Base-by-base conservation (phyloP, 2,888 invertebrate genomes). In the Caenorhabditis angaria region DNA sequence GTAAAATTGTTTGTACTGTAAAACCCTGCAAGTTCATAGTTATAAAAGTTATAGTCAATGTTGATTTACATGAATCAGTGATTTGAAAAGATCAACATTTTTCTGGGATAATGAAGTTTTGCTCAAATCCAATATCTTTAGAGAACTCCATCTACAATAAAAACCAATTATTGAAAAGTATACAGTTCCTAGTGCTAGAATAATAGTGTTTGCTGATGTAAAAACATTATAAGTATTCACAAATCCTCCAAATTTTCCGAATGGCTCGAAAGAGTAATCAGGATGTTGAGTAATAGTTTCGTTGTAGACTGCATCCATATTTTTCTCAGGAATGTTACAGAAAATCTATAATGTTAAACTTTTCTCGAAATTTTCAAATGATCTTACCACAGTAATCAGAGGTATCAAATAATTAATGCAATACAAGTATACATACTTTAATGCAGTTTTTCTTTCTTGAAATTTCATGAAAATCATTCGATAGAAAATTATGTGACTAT, bases 231-330 rank as follows among this genome's bases (percentile, higher is more conserved):
- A 65, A 4, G 65, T 54, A 27, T 65, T 28, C 1, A 55, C 65
- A 29, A 70, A 70, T 18, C 70, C 70, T 3, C 70, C 70, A 32
- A 70, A 70, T 25, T 50, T 28, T 20, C 20, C 12, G 28, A 61
- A 70, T 0, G 25, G 41, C 14, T 24, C 54, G 18, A 70, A 62
- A 32, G 65, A 47, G 24, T 70, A 70, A 12, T 70, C 55, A 6
- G 62, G 55, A 35, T 70, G 70, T 12, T n/a, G 29, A 25, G 22
- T 1, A 0, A 60, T n/a, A 4, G 70, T 70, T 51, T 70, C 70
- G 0, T 14, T 18, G 62, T 65, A 63, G 29, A 70, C 70, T 24
- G 27, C 35, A 4, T 58, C 50, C 14, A 61, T 24, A n/a, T 70
- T 48, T 20, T 27, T 47, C 8, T 57, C 53, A 1, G 70, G 65